Conservation (phyloP, 1,140 invertebrate genomes). For the Reticulitermes speratus region DNA sequence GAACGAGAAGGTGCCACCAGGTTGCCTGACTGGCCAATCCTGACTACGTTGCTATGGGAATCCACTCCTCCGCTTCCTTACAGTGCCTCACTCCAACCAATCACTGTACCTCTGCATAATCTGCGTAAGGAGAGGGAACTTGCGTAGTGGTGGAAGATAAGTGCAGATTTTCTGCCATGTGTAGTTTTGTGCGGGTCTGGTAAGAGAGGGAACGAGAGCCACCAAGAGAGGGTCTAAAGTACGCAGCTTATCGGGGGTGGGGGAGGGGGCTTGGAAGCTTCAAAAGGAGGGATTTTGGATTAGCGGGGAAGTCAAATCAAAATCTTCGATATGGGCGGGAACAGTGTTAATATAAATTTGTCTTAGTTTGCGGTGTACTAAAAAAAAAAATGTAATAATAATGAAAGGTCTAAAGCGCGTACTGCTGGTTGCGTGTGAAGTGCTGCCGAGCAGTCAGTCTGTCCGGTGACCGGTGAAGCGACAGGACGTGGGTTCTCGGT, state of each 20-base stretch:
- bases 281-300: background rate
- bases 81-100: background rate
- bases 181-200: no score
- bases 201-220: no score
- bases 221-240: background rate
- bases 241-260: background rate
- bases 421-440: background rate
- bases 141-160: background rate
- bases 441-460: background rate
- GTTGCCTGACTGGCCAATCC: conserved; percentile 22
- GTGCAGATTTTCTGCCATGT: conserved; percentile 21
- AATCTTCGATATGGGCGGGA: conserved; percentile 2
- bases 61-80: background rate
- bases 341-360: background rate
- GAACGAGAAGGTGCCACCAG: conserved; percentile 11
- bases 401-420: background rate
- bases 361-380: background rate
- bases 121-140: background rate
- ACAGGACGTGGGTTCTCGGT: background rate
- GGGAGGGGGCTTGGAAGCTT: background rate
- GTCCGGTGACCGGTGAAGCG: background rate
- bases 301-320: background rate
- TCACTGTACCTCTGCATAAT: background rate
- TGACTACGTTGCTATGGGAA: conserved; percentile 25
- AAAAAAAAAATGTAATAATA: no score